Conservation (phyloP, 2,113 vertebrate species). For the Myrmophylax atrothorax region DNA sequence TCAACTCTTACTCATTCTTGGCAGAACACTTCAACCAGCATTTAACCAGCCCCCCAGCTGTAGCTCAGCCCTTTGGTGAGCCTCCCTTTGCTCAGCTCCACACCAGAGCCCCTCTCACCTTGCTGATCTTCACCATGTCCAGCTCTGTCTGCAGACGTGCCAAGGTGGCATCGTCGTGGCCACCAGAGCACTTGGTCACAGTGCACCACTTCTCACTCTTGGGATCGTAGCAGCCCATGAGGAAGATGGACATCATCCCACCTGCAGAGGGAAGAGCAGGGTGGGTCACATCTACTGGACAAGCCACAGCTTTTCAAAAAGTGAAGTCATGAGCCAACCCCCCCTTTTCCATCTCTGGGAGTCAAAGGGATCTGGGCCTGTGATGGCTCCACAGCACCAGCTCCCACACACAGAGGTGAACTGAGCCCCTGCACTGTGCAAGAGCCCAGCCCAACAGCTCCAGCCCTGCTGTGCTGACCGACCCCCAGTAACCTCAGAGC, state of each 20-base stretch:
- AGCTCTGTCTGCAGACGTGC: conserved; percentile 92
- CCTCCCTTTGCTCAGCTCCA: not conserved
- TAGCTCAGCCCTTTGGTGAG: not conserved
- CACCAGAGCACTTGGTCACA: conserved; percentile 94
- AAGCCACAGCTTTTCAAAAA: not conserved
- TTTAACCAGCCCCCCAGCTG: not conserved
- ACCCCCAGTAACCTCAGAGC: not conserved
- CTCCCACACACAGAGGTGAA: not conserved
- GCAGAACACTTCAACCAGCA: not conserved
- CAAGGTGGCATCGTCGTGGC: conserved; percentile 92
- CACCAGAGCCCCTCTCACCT: conserved; percentile 75
- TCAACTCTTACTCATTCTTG: not conserved
- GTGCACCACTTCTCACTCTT: conserved; percentile 94
- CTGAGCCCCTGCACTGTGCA: not conserved
- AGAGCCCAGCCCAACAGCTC: not conserved
- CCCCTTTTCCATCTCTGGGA: not conserved
- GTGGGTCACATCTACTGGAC: not conserved
- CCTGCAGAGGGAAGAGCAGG: conserved; percentile 71
- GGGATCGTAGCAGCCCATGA: conserved; percentile 97
- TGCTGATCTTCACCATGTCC: conserved; percentile 98
- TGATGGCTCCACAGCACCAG: not conserved
- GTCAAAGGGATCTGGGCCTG: not conserved
- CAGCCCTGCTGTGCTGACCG: not conserved
- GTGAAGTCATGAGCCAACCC: not conserved
- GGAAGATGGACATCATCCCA: conserved; percentile 98